Evolutionary conservation across 2,113 vertebrate species (phyloP).

Genomic region (Psittacula cyanocephala): DNA sequence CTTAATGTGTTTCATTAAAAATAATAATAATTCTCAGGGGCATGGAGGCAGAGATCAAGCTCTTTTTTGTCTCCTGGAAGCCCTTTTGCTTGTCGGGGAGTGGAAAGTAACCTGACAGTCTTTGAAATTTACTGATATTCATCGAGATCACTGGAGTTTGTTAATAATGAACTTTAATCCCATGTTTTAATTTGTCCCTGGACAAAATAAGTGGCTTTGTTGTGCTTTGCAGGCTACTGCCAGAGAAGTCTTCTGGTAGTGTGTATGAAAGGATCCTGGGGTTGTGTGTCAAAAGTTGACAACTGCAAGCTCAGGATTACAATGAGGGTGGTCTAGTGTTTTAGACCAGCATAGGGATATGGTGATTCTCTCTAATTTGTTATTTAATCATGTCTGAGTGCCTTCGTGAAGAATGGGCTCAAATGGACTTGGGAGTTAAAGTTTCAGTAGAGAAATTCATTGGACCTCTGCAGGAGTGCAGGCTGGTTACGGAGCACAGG

Average conservation of each 20-base stretch:
- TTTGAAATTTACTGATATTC: not conserved
- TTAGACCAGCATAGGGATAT: not conserved
- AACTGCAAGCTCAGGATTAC: not conserved
- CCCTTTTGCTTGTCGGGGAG: not conserved
- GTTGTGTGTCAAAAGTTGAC: not conserved
- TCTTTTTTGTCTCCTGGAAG: not conserved
- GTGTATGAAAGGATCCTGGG: not conserved
- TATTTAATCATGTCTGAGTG: not conserved
- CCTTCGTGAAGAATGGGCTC: not conserved
- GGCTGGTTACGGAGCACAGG: not conserved
- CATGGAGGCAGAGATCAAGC: not conserved
- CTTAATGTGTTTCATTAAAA: constrained; percentile 51
- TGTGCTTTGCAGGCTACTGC: not conserved
- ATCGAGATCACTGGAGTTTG: not conserved
- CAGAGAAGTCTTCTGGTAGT: not conserved
- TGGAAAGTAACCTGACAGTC: not conserved
- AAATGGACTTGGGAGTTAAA: not conserved
- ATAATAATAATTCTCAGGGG: not conserved
- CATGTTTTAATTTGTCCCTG: not conserved
- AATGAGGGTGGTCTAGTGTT: not conserved
- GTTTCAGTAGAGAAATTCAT: not conserved
- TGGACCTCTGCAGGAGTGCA: not conserved
- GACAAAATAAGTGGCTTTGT: not conserved
- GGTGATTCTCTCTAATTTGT: not conserved
- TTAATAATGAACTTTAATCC: not conserved